These are phyloP conservation scores for Helleia helle DNA, from an alignment of 2,888 invertebrate species.

Conservation along the genomic window DNA sequence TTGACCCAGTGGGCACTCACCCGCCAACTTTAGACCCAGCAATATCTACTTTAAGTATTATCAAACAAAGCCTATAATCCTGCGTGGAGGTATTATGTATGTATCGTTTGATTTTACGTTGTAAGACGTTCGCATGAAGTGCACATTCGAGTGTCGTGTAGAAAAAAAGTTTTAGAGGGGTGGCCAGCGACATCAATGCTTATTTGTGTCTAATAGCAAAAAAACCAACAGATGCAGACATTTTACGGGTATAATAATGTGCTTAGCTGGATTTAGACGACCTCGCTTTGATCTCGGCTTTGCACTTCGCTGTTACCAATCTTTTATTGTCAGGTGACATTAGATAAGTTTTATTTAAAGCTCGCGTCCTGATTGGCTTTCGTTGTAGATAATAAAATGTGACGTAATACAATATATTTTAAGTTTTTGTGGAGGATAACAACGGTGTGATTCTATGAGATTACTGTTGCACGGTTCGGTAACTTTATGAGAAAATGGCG, in stretches of 20 bases:
- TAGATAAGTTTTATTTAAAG: constrained; percentile 32
- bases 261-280: constrained; percentile 64
- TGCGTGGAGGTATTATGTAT: not conserved
- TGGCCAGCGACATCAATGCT: constrained; percentile 55
- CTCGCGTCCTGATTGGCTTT: constrained; percentile 38
- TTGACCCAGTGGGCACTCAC: constrained; percentile 46
- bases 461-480: no score
- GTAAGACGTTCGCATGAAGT: constrained; percentile 14
- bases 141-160: constrained; percentile 13
- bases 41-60: constrained; percentile 12
- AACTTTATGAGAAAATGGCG: no score
- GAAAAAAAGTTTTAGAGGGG: constrained; percentile 28
- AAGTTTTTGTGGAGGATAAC: constrained; percentile 6
- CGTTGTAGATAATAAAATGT: constrained; percentile 31
- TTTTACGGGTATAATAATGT: constrained; percentile 72
- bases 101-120: constrained; percentile 14
- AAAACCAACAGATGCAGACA: constrained; percentile 70
- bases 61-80: constrained; percentile 13
- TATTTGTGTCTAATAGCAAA: constrained; percentile 69
- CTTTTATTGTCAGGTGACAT: constrained; percentile 33
- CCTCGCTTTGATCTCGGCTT: constrained; percentile 57
- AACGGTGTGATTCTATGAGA: constrained; percentile 4
- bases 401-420: constrained; percentile 33
- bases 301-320: constrained; percentile 29
- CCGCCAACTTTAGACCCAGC: constrained; percentile 10